Percentiles rank a stretch among this genome's conserved stretches.
Conservation (phyloP, 2,797 vertebrate species). For the Trachops cirrhosus region DNA sequence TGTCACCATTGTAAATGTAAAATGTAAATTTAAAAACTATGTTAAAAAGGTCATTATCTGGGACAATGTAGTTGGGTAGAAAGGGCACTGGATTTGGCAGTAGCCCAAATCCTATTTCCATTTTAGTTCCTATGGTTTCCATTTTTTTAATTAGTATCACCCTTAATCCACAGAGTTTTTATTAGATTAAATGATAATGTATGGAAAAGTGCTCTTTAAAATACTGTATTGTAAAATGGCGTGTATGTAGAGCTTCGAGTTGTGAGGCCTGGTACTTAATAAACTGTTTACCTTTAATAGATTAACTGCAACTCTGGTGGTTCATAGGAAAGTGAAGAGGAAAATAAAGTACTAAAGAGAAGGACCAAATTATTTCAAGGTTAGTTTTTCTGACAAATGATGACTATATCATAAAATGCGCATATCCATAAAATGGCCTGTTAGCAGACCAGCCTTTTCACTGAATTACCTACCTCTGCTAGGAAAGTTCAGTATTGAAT, state of each 20-base stretch:
- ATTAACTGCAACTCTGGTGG: neutral
- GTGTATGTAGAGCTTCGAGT: neutral
- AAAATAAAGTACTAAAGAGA: conserved; percentile 29
- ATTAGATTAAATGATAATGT: conserved; percentile 12
- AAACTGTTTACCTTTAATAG: neutral
- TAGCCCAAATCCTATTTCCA: neutral
- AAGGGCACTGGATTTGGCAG: neutral
- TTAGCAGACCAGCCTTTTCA: conserved; percentile 21
- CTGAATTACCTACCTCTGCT: neutral
- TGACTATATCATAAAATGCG: neutral
- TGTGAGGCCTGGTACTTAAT: neutral
- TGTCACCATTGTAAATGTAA: conserved; percentile 12
- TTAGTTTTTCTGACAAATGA: neutral
- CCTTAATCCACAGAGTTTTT: neutral
- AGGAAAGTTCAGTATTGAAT: neutral
- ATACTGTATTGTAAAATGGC: neutral
- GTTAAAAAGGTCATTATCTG: neutral
- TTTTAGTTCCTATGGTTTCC: conserved; percentile 27
- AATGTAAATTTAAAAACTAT: neutral
- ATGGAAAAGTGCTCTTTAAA: neutral
- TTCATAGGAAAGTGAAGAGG: conserved; percentile 27
- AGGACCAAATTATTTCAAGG: conserved; percentile 37
- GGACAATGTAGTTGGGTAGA: neutral
- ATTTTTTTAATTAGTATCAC: conserved; percentile 5
- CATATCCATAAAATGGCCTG: no score